Percentiles rank a stretch among this genome's conserved stretches.
Conservation (phyloP, 2,113 vertebrate species). For the Epinephelus lanceolatus region DNA sequence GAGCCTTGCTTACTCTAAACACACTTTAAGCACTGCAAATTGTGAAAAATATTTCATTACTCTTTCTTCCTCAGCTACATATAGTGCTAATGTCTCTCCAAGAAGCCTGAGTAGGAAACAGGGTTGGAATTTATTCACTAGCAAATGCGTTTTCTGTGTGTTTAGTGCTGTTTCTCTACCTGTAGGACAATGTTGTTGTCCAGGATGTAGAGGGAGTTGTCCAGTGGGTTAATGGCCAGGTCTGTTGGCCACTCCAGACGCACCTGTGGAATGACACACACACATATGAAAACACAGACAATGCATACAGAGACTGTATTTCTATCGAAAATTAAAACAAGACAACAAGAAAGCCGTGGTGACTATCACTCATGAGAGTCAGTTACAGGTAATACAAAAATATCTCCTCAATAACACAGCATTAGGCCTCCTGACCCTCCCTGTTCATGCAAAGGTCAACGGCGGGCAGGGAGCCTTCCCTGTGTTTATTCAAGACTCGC, state of each 20-base stretch:
- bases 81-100: not conserved
- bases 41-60: slow-evolving; percentile 35
- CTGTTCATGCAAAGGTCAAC: slow-evolving; percentile 79
- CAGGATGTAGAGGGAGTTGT: slow-evolving; percentile 96
- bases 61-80: slow-evolving; percentile 2
- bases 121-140: not conserved
- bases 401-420: slow-evolving; percentile 79
- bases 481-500: slow-evolving; percentile 77
- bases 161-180: slow-evolving; percentile 52
- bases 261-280: slow-evolving; percentile 84
- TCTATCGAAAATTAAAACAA: slow-evolving; percentile 18
- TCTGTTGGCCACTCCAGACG: slow-evolving; percentile 98
- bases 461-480: slow-evolving; percentile 73
- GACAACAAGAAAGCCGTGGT: slow-evolving; percentile 26
- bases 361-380: slow-evolving; percentile 38
- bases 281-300: slow-evolving; percentile 9
- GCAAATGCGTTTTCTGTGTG: not conserved
- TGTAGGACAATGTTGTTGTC: slow-evolving; percentile 99
- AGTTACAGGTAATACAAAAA: slow-evolving; percentile 70
- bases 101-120: slow-evolving; percentile 8
- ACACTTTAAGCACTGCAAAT: slow-evolving; percentile 37
- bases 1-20: slow-evolving; percentile 28
- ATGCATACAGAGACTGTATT: not conserved
- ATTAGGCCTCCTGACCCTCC: slow-evolving; percentile 77
- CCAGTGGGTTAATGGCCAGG: slow-evolving; percentile 94